A percentile compares a stretch with the other conserved stretches of the same genome.
These are phyloP conservation scores for Papilio gigon DNA, from an alignment of 2,888 invertebrate genomes.

Conservation along the genomic window DNA sequence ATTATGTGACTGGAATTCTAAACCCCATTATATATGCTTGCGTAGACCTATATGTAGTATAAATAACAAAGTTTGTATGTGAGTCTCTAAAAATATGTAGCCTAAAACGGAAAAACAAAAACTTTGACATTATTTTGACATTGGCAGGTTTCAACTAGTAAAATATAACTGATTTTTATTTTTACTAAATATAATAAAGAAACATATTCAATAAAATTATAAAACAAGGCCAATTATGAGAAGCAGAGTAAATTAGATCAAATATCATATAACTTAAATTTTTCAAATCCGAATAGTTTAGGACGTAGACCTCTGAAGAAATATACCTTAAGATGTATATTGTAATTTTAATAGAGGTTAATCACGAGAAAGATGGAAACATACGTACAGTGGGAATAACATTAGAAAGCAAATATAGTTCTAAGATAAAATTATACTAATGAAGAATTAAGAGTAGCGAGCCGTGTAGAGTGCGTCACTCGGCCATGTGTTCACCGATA, in stretches of 20 bases:
- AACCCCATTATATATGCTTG: conserved; percentile 50
- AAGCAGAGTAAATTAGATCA: too few relatives aligned
- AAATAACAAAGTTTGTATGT: not conserved
- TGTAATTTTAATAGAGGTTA: not conserved
- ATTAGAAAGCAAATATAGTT: not conserved
- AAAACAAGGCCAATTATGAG: too few relatives aligned
- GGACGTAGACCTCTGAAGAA: too few relatives aligned
- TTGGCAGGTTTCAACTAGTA: too few relatives aligned
- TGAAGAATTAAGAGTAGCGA: conserved; percentile 1
- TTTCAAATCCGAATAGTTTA: too few relatives aligned
- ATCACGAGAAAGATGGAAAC: conserved; percentile 30
- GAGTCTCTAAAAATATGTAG: too few relatives aligned
- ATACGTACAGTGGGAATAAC: conserved; percentile 44
- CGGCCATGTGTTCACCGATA: conserved; percentile 57
- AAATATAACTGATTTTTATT: too few relatives aligned
- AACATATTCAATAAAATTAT: too few relatives aligned
- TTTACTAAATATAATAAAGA: too few relatives aligned
- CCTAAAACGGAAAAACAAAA: too few relatives aligned
- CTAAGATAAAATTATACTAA: conserved; percentile 16
- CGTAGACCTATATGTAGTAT: conserved; percentile 48
- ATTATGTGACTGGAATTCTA: conserved; percentile 60
- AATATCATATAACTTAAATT: too few relatives aligned
- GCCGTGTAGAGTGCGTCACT: conserved; percentile 53
- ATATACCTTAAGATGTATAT: not conserved
- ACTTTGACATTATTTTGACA: too few relatives aligned